Percentiles rank a stretch among this genome's conserved stretches.
Conservation (phyloP, 2,797 vertebrate species). For the Centropyge bicolor region DNA sequence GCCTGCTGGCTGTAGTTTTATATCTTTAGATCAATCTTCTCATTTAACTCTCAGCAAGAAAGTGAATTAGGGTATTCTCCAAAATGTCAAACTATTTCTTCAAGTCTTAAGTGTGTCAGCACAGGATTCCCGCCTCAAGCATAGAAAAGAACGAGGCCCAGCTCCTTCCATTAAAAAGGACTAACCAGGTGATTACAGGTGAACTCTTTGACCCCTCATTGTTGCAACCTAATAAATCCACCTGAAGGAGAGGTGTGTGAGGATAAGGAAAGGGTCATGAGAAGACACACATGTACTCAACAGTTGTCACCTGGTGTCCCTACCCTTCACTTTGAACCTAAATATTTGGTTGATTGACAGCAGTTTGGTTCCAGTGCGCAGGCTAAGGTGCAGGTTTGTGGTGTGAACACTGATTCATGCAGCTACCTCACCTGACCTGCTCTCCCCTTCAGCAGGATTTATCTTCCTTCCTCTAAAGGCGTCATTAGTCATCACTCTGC, state of each 20-base stretch:
- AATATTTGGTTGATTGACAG: slow-evolving; percentile 33
- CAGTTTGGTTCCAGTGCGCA: slow-evolving; percentile 4
- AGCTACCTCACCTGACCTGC: slow-evolving; percentile 53
- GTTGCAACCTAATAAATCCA: not conserved
- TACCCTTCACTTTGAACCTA: not conserved
- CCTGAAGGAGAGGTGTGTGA: not conserved
- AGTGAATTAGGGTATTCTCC: not conserved
- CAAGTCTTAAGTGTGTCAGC: not conserved
- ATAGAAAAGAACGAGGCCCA: not conserved
- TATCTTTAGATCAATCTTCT: not conserved
- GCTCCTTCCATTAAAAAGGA: not conserved
- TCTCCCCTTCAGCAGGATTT: slow-evolving; percentile 58
- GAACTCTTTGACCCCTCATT: not conserved
- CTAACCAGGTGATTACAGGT: not conserved
- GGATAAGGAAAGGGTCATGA: not conserved
- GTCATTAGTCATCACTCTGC: slow-evolving; percentile 62
- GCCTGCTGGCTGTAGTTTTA: not conserved
- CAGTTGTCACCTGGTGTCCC: slow-evolving; percentile 12
- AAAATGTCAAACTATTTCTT: not conserved
- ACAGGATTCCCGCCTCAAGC: not conserved
- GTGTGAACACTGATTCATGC: slow-evolving; percentile 49
- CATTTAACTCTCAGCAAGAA: too few relatives aligned
- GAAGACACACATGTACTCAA: slow-evolving; percentile 5
- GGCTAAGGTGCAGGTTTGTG: slow-evolving; percentile 18
- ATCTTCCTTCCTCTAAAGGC: slow-evolving; percentile 53